Base-by-base conservation (phyloP, 1,140 invertebrate genomes). In the Ladona fulva region DNA sequence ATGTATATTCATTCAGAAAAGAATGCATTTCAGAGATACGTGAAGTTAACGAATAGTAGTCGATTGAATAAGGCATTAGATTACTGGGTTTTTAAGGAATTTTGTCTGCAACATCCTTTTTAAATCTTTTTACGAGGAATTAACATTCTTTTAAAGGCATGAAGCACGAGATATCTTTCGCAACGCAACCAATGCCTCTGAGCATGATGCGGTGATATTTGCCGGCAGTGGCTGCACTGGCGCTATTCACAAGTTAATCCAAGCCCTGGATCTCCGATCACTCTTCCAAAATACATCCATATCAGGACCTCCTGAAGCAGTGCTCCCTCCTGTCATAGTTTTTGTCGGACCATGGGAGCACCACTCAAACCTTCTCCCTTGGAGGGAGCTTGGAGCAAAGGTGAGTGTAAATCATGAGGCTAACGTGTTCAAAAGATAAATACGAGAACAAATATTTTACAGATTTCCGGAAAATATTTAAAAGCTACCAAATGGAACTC, bases 301-400 rank as follows among this genome's bases (percentile, higher is more conserved):
- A 66, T 80, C 14, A 14, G n/a, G 7, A 25, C 52, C 24, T 74
- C 44, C 42, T 19, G 25, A 77, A 77, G 6, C 52, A 6, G n/a
- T 22, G 5, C n/a, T 66, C 5, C 52, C 52, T 5, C 91, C 91
- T 8, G 88, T 91, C 0, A 82, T 86, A 22, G 89, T 95, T 24
- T 93, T 97, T 84, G 92, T 95, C n/a, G 94, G 93, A 0, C 92
- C 93, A 0, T 92, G 91, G 83, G 95, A 97, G 84, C 94, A 96
- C 80, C 92, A 95, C 83, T 91, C 92, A 16, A 94, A 94, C 83
- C 85, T 97, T 24, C 87, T 92, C 77, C 93, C 95, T 52, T 97
- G 95, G 95, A 88, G 90, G 79, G 94, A 96, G 84, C 87, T 89
- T 74, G 90, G 90, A 42, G 90, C 92, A 79, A 90, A 92, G 89